A percentile compares a stretch with the other conserved stretches of the same genome.
Evolutionary conservation across 2,113 vertebrate species (phyloP).

Genomic region (Forbesichthys papilliferus): DNA sequence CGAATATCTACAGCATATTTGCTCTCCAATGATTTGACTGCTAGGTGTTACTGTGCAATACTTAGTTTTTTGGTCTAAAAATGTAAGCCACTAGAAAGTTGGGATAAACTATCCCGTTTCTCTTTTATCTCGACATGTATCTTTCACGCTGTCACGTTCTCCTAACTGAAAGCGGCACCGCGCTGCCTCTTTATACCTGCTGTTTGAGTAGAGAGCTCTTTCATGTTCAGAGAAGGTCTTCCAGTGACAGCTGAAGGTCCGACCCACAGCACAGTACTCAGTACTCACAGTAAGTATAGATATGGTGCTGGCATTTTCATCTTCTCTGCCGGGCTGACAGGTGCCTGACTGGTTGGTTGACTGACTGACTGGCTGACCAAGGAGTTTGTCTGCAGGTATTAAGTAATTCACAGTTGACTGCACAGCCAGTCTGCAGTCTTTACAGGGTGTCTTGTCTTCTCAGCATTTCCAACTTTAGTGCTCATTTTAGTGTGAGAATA

Average conservation of each 20-base stretch:
- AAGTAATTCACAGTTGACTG: constrained; percentile 69
- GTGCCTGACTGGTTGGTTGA: constrained; percentile 35
- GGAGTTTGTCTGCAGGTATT: constrained; percentile 56
- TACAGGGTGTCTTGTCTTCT: constrained; percentile 25
- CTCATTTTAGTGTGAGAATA: constrained; percentile 37
- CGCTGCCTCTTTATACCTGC: constrained; percentile 31
- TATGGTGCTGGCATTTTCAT: constrained; percentile 47
- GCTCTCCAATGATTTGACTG: neutral
- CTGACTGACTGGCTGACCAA: constrained; percentile 50
- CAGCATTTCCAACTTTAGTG: constrained; percentile 28
- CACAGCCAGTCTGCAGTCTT: constrained; percentile 41
- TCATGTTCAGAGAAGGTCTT: constrained; percentile 35
- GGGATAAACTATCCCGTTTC: constrained; percentile 24
- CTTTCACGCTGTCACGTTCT: constrained; percentile 34
- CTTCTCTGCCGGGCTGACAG: constrained; percentile 23
- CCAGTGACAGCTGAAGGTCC: constrained; percentile 50
- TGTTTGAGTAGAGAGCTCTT: constrained; percentile 36
- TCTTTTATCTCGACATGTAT: constrained; percentile 43
- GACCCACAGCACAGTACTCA: constrained; percentile 12
- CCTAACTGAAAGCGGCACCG: constrained; percentile 22
- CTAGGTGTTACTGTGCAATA: constrained; percentile 4
- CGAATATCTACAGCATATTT: neutral
- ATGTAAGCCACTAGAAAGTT: neutral
- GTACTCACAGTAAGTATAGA: constrained; percentile 19
- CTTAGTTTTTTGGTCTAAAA: neutral